Evolutionary conservation across 1,140 invertebrate species (phyloP).

Genomic region (Pseudomyrmex dendroicus): DNA sequence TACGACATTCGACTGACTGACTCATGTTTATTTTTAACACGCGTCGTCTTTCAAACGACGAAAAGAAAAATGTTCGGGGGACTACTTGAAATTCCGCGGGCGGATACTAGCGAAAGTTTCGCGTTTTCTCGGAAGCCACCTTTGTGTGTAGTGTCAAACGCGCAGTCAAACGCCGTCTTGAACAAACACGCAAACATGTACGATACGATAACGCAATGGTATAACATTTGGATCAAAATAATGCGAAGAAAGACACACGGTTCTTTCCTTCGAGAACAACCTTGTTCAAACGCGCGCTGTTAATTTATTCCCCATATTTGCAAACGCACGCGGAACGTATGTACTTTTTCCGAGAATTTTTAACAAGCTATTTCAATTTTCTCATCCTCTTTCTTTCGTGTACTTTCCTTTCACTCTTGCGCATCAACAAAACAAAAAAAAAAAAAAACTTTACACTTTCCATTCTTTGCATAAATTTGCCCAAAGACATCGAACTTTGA

Average conservation of each 20-base stretch:
- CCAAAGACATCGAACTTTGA: slow-evolving; percentile 15
- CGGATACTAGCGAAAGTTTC: slow-evolving; percentile 53
- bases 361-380: slow-evolving; percentile 35
- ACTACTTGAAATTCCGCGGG: slow-evolving; percentile 36
- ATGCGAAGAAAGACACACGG: too few species aligned
- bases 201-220: neutral
- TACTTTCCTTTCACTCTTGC: slow-evolving; percentile 39
- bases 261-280: too few species aligned
- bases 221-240: too few species aligned
- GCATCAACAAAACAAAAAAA: neutral
- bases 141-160: slow-evolving; percentile 37
- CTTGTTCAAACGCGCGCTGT: neutral
- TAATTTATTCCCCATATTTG: slow-evolving; percentile 36
- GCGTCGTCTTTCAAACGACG: neutral
- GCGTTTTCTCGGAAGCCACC: slow-evolving; percentile 29
- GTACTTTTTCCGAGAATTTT: slow-evolving; percentile 32
- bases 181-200: slow-evolving; percentile 28
- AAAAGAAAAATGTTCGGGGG: neutral
- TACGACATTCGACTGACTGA: too few species aligned
- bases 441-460: slow-evolving; percentile 16
- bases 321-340: neutral
- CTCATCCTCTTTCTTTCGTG: neutral
- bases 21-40: too few species aligned
- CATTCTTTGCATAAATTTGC: slow-evolving; percentile 9
- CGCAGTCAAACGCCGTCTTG: slow-evolving; percentile 28